A percentile compares a stretch with the other conserved stretches of the same genome.
These are phyloP conservation scores for Hydrocynus forskahlii DNA, from an alignment of 2,797 vertebrate genomes.

Conservation along the genomic window DNA sequence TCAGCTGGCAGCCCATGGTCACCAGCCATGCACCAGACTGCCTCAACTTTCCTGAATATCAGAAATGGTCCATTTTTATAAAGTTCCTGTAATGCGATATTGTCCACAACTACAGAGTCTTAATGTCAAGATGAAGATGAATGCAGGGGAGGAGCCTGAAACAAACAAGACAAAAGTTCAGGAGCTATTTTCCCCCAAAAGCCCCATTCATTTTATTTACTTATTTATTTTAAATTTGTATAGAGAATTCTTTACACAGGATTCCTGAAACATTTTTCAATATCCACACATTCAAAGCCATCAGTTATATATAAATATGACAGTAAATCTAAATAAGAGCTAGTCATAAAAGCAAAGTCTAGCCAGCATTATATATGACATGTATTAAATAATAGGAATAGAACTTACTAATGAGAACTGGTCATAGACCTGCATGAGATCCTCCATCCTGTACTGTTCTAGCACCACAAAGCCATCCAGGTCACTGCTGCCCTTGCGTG, in stretches of 20 bases:
- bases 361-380: too few species aligned
- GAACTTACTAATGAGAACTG: constrained; percentile 96
- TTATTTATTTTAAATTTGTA: too few species aligned
- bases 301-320: too few species aligned
- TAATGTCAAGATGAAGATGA: constrained; percentile 98
- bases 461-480: constrained; percentile 97
- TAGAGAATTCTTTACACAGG: too few species aligned
- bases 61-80: constrained; percentile 84
- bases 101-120: constrained; percentile 81
- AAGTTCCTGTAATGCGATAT: constrained; percentile 66
- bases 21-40: constrained; percentile 84
- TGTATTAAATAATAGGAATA: not conserved
- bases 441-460: constrained; percentile 96
- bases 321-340: too few species aligned
- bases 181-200: not conserved
- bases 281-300: too few species aligned
- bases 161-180: not conserved
- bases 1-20: constrained; percentile 93
- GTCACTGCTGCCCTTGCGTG: constrained; percentile 89
- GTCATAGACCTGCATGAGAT: constrained; percentile 97
- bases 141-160: constrained; percentile 92
- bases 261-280: too few species aligned
- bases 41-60: constrained; percentile 93
- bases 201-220: too few species aligned
- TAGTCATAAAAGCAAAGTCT: not conserved